Evolutionary conservation across 2,797 vertebrate genomes (phyloP).

Genomic region (Eulemur mongoz): DNA sequence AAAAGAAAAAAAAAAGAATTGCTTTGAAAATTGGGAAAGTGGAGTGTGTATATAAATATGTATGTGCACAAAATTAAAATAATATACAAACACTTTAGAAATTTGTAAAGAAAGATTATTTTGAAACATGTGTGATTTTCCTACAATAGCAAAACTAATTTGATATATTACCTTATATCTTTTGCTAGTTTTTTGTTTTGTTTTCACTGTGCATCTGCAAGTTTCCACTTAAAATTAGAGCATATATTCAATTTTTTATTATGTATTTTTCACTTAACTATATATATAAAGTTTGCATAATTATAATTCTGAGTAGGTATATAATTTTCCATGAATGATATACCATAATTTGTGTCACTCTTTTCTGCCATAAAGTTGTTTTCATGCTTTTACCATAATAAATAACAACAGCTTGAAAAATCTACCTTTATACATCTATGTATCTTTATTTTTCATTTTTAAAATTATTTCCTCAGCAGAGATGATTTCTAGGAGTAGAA

Average conservation of each 20-base stretch:
- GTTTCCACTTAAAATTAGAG: conserved; percentile 15
- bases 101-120: background rate
- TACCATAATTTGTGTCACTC: background rate
- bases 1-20: background rate
- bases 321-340: background rate
- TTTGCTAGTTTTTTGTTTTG: background rate
- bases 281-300: conserved; percentile 18
- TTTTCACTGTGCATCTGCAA: background rate
- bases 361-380: background rate
- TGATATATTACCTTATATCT: background rate
- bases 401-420: conserved; percentile 1
- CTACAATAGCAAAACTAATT: conserved; percentile 7
- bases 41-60: background rate
- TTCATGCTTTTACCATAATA: background rate
- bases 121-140: conserved; percentile 15
- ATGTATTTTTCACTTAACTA: background rate
- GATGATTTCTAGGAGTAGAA: background rate
- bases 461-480: conserved; percentile 42
- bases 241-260: background rate
- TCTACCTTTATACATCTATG: background rate
- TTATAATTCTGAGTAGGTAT: conserved; percentile 11
- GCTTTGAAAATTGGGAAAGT: background rate
- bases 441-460: background rate
- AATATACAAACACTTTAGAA: background rate
- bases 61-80: conserved; percentile 32